Evolutionary conservation across 2,113 vertebrate species (phyloP).

Genomic region (Amblyopsis rosae): DNA sequence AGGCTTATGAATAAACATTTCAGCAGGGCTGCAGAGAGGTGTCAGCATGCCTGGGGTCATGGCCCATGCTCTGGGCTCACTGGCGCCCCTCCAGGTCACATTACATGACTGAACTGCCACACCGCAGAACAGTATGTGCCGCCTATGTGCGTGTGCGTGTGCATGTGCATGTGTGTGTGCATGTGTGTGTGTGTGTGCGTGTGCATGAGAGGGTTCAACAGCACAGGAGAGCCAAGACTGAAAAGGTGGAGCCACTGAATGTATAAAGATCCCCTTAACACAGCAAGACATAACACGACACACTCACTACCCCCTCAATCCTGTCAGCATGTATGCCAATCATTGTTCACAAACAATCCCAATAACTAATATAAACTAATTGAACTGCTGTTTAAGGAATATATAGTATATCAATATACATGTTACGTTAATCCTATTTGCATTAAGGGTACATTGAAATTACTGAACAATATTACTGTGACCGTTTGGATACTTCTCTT

Average conservation of each 20-base stretch:
- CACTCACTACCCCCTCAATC: too few relatives aligned
- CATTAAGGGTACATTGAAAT: too few relatives aligned
- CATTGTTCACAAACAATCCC: too few relatives aligned
- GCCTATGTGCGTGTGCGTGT: constrained; percentile 29
- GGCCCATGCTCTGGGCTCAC: constrained; percentile 65
- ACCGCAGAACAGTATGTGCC: constrained; percentile 35
- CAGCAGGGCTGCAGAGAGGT: constrained; percentile 81
- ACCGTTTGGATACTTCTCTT: too few relatives aligned
- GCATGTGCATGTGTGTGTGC: constrained; percentile 46
- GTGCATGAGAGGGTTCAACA: constrained; percentile 8
- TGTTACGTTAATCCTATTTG: too few relatives aligned
- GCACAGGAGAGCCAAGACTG: background rate
- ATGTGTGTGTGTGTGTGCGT: constrained; percentile 10
- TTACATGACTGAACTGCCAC: constrained; percentile 77
- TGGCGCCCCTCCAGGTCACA: constrained; percentile 82
- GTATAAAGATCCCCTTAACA: too few relatives aligned
- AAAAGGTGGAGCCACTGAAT: constrained; percentile 22
- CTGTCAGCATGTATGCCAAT: too few relatives aligned
- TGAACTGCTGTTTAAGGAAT: too few relatives aligned
- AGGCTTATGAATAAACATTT: constrained; percentile 85
- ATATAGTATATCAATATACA: too few relatives aligned
- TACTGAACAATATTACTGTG: too few relatives aligned
- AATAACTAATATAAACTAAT: too few relatives aligned
- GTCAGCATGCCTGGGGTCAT: constrained; percentile 71
- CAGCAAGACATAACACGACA: too few relatives aligned